Percentiles rank a stretch among this genome's conserved stretches.
Conservation (phyloP, 2,113 vertebrate species). For the Chitala chitala region DNA sequence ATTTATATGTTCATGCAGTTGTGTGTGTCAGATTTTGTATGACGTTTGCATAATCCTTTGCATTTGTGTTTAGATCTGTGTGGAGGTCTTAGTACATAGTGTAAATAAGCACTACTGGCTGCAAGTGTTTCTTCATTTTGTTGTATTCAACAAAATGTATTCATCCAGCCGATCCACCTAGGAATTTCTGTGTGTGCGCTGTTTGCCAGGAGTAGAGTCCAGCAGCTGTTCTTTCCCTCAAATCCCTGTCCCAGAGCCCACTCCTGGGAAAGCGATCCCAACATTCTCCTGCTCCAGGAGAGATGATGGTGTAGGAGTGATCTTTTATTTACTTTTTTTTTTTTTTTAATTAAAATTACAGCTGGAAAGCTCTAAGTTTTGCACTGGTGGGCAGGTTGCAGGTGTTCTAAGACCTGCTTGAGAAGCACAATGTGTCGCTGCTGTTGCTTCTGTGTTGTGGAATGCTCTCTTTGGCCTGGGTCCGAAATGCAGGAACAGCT, state of each 20-base stretch:
- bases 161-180: conserved; percentile 7
- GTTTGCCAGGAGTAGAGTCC: conserved; percentile 26
- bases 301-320: neutral
- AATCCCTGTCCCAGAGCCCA: conserved; percentile 1
- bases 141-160: conserved; percentile 8
- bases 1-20: no score
- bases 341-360: neutral
- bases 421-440: conserved; percentile 37
- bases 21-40: no score
- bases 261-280: conserved; percentile 18
- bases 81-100: neutral
- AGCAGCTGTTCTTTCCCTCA: conserved; percentile 32
- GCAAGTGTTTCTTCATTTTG: neutral
- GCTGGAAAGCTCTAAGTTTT: neutral
- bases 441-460: conserved; percentile 31
- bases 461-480: conserved; percentile 46
- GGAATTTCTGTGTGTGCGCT: neutral
- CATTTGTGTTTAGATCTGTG: no score
- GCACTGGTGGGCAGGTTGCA: neutral
- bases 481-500: conserved; percentile 54
- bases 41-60: no score
- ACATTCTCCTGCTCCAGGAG: neutral
- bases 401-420: neutral
- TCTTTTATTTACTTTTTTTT: neutral
- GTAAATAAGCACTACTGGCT: neutral